phyloP scores from a whole-genome alignment of 2,797 vertebrate genomes.

The Coilia nasus region DNA sequence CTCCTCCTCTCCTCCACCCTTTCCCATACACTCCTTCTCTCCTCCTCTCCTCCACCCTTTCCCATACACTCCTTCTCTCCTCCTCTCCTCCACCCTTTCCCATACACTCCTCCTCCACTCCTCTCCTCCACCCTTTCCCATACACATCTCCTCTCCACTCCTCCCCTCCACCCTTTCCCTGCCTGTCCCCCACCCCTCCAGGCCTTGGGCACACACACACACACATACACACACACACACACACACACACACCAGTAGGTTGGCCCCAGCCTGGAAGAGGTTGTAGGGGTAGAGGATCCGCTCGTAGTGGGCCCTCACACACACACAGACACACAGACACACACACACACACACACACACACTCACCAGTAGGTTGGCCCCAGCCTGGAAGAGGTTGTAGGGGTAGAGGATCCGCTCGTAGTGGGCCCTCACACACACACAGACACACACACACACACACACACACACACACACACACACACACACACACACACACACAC shows the following conservation, averaged over 20 bases:
- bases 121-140: background rate
- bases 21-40: no score
- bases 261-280: slow-evolving; percentile 90
- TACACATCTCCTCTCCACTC: background rate
- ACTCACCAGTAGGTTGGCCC: background rate
- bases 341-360: background rate
- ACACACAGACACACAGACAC: background rate
- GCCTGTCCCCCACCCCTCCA: background rate
- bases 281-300: slow-evolving; percentile 95
- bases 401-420: background rate
- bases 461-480: slow-evolving; percentile 1
- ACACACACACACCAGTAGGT: slow-evolving; percentile 79
- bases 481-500: slow-evolving; percentile 54
- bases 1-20: no score
- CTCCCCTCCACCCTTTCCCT: background rate
- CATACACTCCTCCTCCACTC: background rate
- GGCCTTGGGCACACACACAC: background rate
- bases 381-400: background rate
- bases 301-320: slow-evolving; percentile 89
- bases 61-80: background rate
- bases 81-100: background rate
- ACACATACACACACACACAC: background rate
- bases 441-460: background rate
- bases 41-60: background rate
- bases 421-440: no score